A percentile compares a stretch with the other conserved stretches of the same genome.
Conservation (phyloP, 2,888 invertebrate genomes). For the Rhamphomyia laevipes region DNA sequence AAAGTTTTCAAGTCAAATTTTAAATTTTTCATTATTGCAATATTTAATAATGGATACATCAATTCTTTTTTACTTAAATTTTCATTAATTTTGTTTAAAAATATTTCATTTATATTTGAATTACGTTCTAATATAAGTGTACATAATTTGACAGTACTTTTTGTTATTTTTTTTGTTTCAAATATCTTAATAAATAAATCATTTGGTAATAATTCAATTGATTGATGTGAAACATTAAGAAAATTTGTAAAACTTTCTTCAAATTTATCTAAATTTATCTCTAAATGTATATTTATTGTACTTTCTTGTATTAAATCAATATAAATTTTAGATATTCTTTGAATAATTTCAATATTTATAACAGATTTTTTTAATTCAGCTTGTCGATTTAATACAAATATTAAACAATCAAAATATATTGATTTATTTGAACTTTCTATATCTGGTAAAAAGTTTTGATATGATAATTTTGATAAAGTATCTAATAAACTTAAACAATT, state of each 20-base stretch:
- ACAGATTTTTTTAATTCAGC: conserved; percentile 27
- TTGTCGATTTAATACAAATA: conserved; percentile 40
- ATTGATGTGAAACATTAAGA: conserved; percentile 49
- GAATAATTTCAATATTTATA: conserved; percentile 29
- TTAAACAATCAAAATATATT: conserved; percentile 42
- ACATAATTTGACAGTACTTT: conserved; percentile 46
- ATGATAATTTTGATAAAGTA: conserved; percentile 30
- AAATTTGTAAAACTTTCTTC: conserved; percentile 46
- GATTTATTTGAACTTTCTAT: conserved; percentile 26
- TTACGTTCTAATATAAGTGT: conserved; percentile 43
- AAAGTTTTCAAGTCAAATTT: conserved; percentile 39
- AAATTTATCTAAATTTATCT: conserved; percentile 41
- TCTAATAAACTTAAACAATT: conserved; percentile 28
- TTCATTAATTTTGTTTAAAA: conserved; percentile 25
- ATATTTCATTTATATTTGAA: conserved; percentile 13
- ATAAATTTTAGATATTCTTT: conserved; percentile 38
- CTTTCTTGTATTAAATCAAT: conserved; percentile 34
- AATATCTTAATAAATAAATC: conserved; percentile 45
- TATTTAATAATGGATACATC: conserved; percentile 49
- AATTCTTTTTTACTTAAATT: conserved; percentile 47
- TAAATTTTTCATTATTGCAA: conserved; percentile 29
- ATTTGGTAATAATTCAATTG: conserved; percentile 39
- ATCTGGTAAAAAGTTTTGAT: conserved; percentile 27
- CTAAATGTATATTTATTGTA: conserved; percentile 29
- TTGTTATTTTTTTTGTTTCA: conserved; percentile 40